These are phyloP conservation scores for Rugalucina vietnamica DNA, from an alignment of 2,888 invertebrate genomes.

Conservation along the genomic window DNA sequence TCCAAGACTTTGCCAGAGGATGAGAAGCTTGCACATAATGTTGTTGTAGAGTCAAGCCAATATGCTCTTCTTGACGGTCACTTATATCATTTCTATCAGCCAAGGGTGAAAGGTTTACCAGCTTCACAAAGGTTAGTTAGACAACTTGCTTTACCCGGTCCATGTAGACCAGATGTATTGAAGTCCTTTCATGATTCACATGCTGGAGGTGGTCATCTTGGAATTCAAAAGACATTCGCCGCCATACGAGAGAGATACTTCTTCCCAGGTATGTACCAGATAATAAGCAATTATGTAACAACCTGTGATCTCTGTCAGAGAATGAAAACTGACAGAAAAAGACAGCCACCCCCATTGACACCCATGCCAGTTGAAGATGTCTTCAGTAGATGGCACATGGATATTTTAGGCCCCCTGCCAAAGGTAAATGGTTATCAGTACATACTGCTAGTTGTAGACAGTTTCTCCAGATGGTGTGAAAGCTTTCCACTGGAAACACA, in stretches of 20 bases:
- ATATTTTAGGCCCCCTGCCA: not conserved
- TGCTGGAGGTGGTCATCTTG: not conserved
- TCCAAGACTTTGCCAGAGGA: not conserved
- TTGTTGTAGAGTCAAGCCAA: not conserved
- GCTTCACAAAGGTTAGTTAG: slow-evolving; percentile 28
- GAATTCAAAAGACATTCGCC: not conserved
- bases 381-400: not conserved
- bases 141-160: slow-evolving; percentile 44
- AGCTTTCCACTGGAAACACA: too few species aligned
- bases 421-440: too few species aligned
- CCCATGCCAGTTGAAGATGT: not conserved
- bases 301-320: not conserved
- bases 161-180: slow-evolving; percentile 19
- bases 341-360: not conserved
- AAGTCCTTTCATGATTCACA: slow-evolving; percentile 34
- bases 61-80: not conserved
- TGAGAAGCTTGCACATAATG: not conserved
- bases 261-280: too few species aligned
- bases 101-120: slow-evolving; percentile 13
- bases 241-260: not conserved
- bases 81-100: slow-evolving; percentile 21
- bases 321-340: not conserved
- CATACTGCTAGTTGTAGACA: too few species aligned
- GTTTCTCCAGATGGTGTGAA: too few species aligned
- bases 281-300: not conserved